Evolutionary conservation across 2,113 vertebrate genomes (phyloP).

Genomic region (Microtus pennsylvanicus): DNA sequence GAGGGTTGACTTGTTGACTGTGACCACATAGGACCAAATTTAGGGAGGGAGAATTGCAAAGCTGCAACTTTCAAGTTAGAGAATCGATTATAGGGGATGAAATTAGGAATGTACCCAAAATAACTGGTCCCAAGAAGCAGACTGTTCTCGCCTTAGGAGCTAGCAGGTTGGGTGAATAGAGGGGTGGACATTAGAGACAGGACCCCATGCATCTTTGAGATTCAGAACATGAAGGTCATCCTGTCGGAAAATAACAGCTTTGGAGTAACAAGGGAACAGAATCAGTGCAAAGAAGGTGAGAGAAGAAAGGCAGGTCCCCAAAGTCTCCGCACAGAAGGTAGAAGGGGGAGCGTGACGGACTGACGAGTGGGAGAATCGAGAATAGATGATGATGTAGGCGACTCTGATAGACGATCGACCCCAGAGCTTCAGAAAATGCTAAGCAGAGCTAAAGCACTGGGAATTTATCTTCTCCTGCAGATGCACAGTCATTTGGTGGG

Average conservation of each 20-base stretch:
- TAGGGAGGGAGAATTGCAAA: neutral
- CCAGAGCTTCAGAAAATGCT: neutral
- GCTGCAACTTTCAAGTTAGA: neutral
- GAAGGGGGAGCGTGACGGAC: neutral
- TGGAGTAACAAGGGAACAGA: neutral
- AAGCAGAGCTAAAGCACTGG: neutral
- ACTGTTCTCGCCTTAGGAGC: neutral
- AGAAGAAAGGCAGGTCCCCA: neutral
- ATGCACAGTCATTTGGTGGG: neutral
- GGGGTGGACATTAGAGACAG: neutral
- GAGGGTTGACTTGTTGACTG: neutral
- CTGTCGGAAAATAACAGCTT: neutral
- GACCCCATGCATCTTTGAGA: neutral
- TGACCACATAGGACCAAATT: slow-evolving; percentile 37
- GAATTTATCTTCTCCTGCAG: neutral
- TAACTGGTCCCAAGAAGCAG: neutral
- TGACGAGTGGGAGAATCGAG: neutral
- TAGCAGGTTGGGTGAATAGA: neutral
- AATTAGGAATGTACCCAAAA: neutral
- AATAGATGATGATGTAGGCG: neutral
- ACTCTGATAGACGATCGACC: neutral
- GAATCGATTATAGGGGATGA: neutral
- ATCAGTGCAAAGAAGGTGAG: neutral
- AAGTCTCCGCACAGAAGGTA: neutral
- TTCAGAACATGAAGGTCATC: neutral